phyloP scores from a whole-genome alignment of 2,888 invertebrate species.

The Heterodera filipjevi region DNA sequence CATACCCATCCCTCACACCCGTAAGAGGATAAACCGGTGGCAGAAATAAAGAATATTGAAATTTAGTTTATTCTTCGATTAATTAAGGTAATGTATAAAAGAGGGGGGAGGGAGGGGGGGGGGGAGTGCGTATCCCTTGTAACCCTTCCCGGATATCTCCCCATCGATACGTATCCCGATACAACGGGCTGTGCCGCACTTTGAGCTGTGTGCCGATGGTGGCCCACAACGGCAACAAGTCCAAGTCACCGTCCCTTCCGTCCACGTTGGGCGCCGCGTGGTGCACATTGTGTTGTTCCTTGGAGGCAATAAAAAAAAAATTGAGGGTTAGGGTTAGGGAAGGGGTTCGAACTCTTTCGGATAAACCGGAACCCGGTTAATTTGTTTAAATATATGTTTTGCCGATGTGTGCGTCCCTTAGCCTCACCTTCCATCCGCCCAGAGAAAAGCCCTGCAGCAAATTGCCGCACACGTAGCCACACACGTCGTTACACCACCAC shows the following conservation, averaged over 20 bases:
- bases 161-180: background rate
- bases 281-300: constrained; percentile 44
- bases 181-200: background rate
- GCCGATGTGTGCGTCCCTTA: constrained; percentile 46
- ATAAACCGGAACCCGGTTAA: constrained; percentile 6
- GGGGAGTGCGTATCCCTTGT: no score
- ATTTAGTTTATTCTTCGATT: no score
- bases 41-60: no score
- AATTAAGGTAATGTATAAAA: no score
- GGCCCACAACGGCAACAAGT: constrained; percentile 63
- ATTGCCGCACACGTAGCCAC: constrained; percentile 60
- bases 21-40: no score
- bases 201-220: constrained; percentile 55
- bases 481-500: constrained; percentile 42
- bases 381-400: constrained; percentile 37
- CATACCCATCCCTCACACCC: no score
- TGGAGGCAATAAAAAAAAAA: background rate
- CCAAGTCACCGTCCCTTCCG: constrained; percentile 61
- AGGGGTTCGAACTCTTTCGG: background rate
- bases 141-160: no score
- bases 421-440: constrained; percentile 57
- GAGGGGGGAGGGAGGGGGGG: no score
- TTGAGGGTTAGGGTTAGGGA: no score
- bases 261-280: constrained; percentile 64
- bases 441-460: constrained; percentile 63